Evolutionary conservation across 2,888 invertebrate genomes (phyloP), one percentile per base, ranked within the genome.

Genomic region (Amaurobius ferox): DNA sequence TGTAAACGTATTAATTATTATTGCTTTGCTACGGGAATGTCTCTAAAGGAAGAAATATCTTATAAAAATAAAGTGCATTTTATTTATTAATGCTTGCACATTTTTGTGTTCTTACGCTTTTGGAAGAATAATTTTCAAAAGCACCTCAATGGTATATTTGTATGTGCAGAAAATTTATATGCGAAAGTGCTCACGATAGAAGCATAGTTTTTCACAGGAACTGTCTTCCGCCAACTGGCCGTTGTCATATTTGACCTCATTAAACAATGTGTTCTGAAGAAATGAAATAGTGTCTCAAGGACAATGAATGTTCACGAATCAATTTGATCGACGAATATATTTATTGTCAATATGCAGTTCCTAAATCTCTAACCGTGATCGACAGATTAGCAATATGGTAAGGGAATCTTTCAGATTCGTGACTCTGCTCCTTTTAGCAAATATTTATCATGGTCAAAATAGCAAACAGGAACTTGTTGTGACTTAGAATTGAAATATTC

Each of bases 151-250:
- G 28, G 16, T 2, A 64, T 29, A 62, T 28, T 32, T 66, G 66
- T 66, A 32, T 32, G 66, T 66, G 19, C 32, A 32, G 26, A 30
- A 55, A n/a, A 30, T 13, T 64, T 64, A 11, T 30, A 64, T 7
- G 30, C 9, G 30, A 66, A 68, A 23, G 76, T 76, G 66, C 62
- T 29, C 40, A 71, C 64, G 70, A 23, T 32, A 30, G 35, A 62
- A 71, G 44, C 74, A 64, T 83, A 83, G 81, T 76, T 76, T 76
- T 67, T 30, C 39, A 64, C 7, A 48, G 64, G 76, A 83, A 61
- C 40, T 61, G 81, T 83, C 81, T 83, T 83, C 81, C 81, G 76
- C 81, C 81, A 67, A 70, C 62, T 26, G 76, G 81, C 76, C 76
- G 28, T 30, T 44, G 70, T 44, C 70, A 76, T 76, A 61, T 76